phyloP scores from a whole-genome alignment of 2,888 invertebrate species.

The Fragum whitleyi region DNA sequence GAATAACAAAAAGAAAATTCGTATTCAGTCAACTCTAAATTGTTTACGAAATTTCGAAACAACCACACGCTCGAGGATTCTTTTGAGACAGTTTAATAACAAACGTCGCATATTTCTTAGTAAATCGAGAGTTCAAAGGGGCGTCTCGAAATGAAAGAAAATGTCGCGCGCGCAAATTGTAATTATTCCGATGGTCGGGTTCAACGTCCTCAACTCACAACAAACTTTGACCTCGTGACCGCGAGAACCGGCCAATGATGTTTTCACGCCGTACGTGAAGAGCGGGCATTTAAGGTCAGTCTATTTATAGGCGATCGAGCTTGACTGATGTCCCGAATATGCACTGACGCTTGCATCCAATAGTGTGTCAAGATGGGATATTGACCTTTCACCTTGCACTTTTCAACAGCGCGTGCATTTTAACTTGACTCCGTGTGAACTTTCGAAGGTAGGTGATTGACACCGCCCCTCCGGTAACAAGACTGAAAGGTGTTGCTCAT shows the following conservation, averaged over 20 bases:
- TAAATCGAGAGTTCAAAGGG: too few species aligned
- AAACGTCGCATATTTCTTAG: too few species aligned
- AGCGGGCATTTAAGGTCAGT: conserved; percentile 40
- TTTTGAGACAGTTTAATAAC: too few species aligned
- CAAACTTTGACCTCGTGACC: conserved; percentile 47
- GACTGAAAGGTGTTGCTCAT: too few species aligned
- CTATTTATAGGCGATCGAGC: conserved; percentile 34
- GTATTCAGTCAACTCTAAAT: too few species aligned
- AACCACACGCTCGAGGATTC: too few species aligned
- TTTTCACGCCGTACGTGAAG: conserved; percentile 27
- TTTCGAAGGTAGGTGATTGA: too few species aligned
- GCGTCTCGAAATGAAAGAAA: not conserved
- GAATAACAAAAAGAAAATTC: too few species aligned
- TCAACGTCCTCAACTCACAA: conserved; percentile 50
- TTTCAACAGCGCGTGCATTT: not conserved
- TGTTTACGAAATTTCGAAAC: too few species aligned
- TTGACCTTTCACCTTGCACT: conserved; percentile 11
- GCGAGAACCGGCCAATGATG: conserved; percentile 30
- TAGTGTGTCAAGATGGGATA: not conserved
- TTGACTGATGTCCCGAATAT: conserved; percentile 1
- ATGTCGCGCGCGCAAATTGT: conserved; percentile 3
- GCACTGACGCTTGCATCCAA: not conserved
- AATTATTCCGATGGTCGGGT: conserved; percentile 6
- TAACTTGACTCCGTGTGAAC: too few species aligned
- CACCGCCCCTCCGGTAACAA: too few species aligned